Evolutionary conservation across 2,888 invertebrate genomes (phyloP).

Genomic region (Orthosia gothica): DNA sequence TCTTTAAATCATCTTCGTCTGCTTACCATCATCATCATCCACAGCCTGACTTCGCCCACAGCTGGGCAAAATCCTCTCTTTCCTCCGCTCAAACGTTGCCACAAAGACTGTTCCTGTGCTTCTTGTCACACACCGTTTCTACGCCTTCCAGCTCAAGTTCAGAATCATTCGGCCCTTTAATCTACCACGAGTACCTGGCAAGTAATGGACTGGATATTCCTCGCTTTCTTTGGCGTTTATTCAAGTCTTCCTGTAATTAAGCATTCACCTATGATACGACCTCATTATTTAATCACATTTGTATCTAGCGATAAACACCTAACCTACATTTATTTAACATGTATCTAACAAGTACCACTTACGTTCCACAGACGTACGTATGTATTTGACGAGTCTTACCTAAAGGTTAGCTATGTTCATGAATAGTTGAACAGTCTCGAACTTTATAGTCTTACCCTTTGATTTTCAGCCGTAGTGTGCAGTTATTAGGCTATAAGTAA

Average conservation of each 20-base stretch:
- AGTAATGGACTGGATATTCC: no score
- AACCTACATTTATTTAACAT: neutral
- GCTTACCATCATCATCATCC: no score
- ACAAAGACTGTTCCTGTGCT: no score
- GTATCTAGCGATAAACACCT: neutral
- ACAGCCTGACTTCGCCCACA: no score
- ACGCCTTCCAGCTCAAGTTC: no score
- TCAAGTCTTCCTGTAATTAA: neutral
- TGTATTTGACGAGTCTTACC: neutral
- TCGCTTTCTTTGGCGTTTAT: no score
- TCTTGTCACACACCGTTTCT: no score
- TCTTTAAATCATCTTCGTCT: no score
- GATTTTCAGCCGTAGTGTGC: slow-evolving; percentile 36
- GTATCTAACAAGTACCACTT: slow-evolving; percentile 26
- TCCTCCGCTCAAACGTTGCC: no score
- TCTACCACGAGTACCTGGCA: no score
- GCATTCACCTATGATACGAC: neutral
- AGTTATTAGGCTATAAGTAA: slow-evolving; percentile 24
- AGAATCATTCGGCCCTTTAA: no score
- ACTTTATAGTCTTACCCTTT: slow-evolving; percentile 50
- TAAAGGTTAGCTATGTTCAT: slow-evolving; percentile 48
- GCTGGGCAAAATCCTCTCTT: no score
- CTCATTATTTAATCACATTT: neutral
- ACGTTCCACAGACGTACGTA: slow-evolving; percentile 12
- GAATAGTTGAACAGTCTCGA: slow-evolving; percentile 56